Percentiles rank a stretch among this genome's conserved stretches.
These are phyloP conservation scores for Cheilinus undulatus DNA, from an alignment of 2,113 vertebrate genomes.

Conservation along the genomic window DNA sequence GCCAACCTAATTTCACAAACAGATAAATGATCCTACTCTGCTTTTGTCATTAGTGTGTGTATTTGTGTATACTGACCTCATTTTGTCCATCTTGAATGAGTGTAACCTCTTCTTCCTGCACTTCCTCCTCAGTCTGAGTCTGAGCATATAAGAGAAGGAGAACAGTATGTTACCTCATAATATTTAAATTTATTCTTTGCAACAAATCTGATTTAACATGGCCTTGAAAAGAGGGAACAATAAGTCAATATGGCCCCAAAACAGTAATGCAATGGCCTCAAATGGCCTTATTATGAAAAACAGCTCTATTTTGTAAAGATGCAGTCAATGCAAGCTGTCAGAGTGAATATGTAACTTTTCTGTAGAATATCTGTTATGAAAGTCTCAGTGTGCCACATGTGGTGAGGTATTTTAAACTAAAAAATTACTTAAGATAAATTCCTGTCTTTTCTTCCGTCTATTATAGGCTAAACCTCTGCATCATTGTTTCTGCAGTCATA, in stretches of 20 bases:
- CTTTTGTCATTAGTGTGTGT: neutral
- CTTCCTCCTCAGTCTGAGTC: conserved; percentile 73
- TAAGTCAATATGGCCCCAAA: neutral
- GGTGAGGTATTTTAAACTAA: neutral
- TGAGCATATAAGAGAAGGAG: conserved; percentile 29
- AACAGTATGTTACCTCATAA: neutral
- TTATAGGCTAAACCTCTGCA: too few relatives aligned
- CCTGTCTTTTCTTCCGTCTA: too few relatives aligned
- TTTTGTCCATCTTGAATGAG: conserved; percentile 77
- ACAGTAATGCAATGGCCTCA: too few relatives aligned
- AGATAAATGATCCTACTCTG: neutral
- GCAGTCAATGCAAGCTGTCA: neutral
- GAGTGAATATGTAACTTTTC: neutral
- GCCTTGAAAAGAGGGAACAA: neutral
- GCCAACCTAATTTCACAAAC: neutral
- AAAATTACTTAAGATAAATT: too few relatives aligned
- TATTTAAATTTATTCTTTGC: neutral
- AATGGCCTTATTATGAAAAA: too few relatives aligned
- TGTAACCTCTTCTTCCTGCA: conserved; percentile 74
- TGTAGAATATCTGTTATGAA: neutral
- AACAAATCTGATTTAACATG: neutral
- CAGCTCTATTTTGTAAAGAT: neutral
- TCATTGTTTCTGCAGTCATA: too few relatives aligned
- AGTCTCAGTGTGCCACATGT: too few relatives aligned
- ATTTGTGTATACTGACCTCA: conserved; percentile 67